phyloP scores from a whole-genome alignment of 2,797 vertebrate genomes.

The Gymnocypris eckloni region DNA sequence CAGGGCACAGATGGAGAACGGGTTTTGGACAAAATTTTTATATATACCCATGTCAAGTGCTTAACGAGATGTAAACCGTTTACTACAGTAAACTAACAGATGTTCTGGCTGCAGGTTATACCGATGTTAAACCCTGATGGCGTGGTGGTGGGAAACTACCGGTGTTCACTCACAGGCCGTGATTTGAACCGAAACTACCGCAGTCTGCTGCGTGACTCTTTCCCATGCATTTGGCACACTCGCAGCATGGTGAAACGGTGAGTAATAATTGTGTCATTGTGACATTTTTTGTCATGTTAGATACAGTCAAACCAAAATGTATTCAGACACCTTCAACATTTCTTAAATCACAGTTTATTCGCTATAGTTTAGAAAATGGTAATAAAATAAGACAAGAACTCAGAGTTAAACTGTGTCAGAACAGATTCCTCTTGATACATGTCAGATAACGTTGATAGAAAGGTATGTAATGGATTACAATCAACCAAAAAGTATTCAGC shows the following conservation, averaged over 20 bases:
- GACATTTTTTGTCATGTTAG: not conserved
- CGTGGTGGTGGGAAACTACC: slow-evolving; percentile 93
- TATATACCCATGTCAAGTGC: not conserved
- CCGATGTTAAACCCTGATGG: slow-evolving; percentile 96
- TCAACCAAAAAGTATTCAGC: too few relatives aligned
- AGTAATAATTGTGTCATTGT: slow-evolving; percentile 37
- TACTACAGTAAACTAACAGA: not conserved
- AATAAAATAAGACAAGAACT: too few relatives aligned
- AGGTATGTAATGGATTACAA: too few relatives aligned
- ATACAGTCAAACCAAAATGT: not conserved
- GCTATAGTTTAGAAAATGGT: too few relatives aligned
- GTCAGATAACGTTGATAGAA: too few relatives aligned
- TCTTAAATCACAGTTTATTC: too few relatives aligned
- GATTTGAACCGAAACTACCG: slow-evolving; percentile 92
- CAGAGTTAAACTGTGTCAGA: too few relatives aligned
- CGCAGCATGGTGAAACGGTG: slow-evolving; percentile 90
- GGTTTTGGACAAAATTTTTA: not conserved
- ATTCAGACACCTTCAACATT: not conserved
- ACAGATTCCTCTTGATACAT: too few relatives aligned
- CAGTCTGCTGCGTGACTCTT: slow-evolving; percentile 78
- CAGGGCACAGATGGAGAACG: not conserved
- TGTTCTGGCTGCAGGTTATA: slow-evolving; percentile 75
- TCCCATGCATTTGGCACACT: slow-evolving; percentile 89
- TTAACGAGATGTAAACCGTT: not conserved
- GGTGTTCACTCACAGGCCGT: slow-evolving; percentile 88